Evolutionary conservation across 2,113 vertebrate genomes (phyloP).

Genomic region (Ochotona princeps): DNA sequence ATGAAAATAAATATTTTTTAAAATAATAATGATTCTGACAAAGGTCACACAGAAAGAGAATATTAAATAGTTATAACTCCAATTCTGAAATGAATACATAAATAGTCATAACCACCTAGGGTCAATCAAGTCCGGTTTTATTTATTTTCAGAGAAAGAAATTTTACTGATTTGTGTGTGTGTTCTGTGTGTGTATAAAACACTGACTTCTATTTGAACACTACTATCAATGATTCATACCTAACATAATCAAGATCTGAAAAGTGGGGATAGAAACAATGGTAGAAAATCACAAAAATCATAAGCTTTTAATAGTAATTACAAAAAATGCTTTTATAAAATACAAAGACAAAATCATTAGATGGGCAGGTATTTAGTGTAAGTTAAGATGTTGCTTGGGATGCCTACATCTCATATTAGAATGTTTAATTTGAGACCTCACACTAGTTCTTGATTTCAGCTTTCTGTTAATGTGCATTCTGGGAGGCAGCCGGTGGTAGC

Average conservation of each 20-base stretch:
- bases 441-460: too few species aligned
- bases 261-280: background rate
- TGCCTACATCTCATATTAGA: too few species aligned
- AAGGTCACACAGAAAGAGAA: background rate
- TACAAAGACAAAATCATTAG: conserved; percentile 25
- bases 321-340: background rate
- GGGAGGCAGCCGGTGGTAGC: too few species aligned
- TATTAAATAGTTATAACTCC: background rate
- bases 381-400: too few species aligned
- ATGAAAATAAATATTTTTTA: too few species aligned
- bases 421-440: too few species aligned
- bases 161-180: conserved; percentile 10
- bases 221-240: background rate
- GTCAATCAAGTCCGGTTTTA: background rate
- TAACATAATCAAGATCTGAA: conserved; percentile 2
- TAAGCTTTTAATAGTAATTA: conserved; percentile 38
- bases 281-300: conserved; percentile 33
- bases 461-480: too few species aligned
- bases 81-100: background rate
- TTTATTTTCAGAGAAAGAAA: background rate
- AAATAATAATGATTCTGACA: background rate
- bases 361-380: too few species aligned
- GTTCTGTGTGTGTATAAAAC: background rate
- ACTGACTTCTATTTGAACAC: conserved; percentile 34
- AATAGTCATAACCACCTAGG: conserved; percentile 32